Evolutionary conservation across 2,113 vertebrate species (phyloP).

Genomic region (Thalassoma bifasciatum): DNA sequence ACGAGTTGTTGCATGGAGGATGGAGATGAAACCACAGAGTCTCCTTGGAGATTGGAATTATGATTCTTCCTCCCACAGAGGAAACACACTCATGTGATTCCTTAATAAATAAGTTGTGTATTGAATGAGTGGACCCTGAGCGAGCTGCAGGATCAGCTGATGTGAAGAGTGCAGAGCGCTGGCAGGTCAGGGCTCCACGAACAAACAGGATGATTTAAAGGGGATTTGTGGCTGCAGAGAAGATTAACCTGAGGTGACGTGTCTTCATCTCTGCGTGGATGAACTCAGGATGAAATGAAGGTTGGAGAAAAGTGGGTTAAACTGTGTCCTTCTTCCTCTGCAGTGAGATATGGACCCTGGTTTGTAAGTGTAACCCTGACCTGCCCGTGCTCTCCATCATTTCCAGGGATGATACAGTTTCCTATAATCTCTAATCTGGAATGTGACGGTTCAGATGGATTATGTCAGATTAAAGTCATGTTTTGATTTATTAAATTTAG

Average conservation of each 20-base stretch:
- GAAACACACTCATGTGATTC: too few species aligned
- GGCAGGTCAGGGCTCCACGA: conserved; percentile 11
- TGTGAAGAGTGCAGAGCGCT: neutral
- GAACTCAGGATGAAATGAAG: neutral
- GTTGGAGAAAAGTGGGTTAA: neutral
- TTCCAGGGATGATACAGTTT: conserved; percentile 36
- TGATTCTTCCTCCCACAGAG: too few species aligned
- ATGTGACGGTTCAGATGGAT: conserved; percentile 48
- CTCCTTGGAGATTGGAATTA: too few species aligned
- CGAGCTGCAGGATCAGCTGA: neutral
- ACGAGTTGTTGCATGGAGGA: too few species aligned
- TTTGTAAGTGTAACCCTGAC: neutral
- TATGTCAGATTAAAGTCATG: conserved; percentile 66
- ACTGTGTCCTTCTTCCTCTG: neutral
- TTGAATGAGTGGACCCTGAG: neutral
- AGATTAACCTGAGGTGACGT: conserved; percentile 23
- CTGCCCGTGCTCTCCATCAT: conserved; percentile 17
- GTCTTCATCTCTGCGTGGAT: conserved; percentile 7
- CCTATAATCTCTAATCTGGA: conserved; percentile 72
- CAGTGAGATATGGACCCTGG: neutral
- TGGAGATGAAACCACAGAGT: too few species aligned
- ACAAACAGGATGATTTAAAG: neutral
- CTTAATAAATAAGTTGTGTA: too few species aligned
- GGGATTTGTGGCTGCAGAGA: conserved; percentile 1
- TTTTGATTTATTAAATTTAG: conserved; percentile 54